Conservation (phyloP, 1,140 invertebrate genomes). For the Rhagoletis zephyria region DNA sequence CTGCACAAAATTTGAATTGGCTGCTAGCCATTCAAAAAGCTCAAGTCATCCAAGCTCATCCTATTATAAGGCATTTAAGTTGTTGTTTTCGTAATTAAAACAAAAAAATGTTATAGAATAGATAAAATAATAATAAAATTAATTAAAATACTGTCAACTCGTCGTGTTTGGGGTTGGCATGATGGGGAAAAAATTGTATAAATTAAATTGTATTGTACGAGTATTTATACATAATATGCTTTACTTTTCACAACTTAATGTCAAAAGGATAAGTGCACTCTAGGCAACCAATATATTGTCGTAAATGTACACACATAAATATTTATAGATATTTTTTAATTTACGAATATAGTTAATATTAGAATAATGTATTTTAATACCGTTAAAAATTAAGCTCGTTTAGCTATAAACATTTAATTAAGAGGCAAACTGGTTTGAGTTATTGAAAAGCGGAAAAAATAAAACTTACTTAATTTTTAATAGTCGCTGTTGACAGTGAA, state of each 20-base stretch:
- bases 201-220: too few relatives aligned
- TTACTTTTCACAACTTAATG: slow-evolving; percentile 47
- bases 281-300: neutral
- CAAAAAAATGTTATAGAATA: too few relatives aligned
- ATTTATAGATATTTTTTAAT: neutral
- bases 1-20: too few relatives aligned
- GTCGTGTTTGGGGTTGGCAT: too few relatives aligned
- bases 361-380: neutral
- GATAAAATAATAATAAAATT: too few relatives aligned
- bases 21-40: too few relatives aligned
- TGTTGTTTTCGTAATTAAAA: too few relatives aligned
- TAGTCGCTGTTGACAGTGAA: too few relatives aligned
- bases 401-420: slow-evolving; percentile 26
- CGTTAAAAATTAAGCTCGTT: slow-evolving; percentile 1
- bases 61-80: too few relatives aligned
- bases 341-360: neutral
- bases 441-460: neutral
- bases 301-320: slow-evolving; percentile 21
- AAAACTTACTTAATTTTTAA: neutral
- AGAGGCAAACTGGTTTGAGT: slow-evolving; percentile 24
- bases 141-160: too few relatives aligned
- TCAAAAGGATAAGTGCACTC: slow-evolving; percentile 22
- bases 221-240: neutral
- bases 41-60: too few relatives aligned
- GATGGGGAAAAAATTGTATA: too few relatives aligned